phyloP scores from a whole-genome alignment of 1,140 invertebrate species.

The Pseudomyrmex flavicornis region DNA sequence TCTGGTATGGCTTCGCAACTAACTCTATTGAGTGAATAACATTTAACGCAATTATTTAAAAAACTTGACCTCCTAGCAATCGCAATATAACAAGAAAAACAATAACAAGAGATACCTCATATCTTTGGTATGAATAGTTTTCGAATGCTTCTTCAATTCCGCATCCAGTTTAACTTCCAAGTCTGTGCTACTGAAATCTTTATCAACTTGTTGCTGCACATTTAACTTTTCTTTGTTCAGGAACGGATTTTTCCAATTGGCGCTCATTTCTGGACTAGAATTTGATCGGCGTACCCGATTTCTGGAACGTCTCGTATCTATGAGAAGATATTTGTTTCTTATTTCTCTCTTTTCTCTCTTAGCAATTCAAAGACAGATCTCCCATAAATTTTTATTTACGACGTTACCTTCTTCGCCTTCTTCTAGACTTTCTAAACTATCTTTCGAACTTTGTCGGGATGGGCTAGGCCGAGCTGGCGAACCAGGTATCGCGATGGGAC shows the following conservation, averaged over 20 bases:
- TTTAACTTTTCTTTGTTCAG: slow-evolving; percentile 84
- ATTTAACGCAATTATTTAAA: not conserved
- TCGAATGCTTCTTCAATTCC: slow-evolving; percentile 87
- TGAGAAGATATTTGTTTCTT: slow-evolving; percentile 26
- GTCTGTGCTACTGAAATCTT: slow-evolving; percentile 77
- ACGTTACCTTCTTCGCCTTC: slow-evolving; percentile 86
- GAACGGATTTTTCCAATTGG: slow-evolving; percentile 92
- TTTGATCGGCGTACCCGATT: slow-evolving; percentile 94
- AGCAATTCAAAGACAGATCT: not conserved
- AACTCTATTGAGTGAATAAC: slow-evolving; percentile 84
- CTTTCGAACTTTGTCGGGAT: slow-evolving; percentile 86
- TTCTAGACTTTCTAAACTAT: slow-evolving; percentile 87
- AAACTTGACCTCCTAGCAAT: too few species aligned
- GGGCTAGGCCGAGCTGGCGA: slow-evolving; percentile 87
- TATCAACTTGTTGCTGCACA: slow-evolving; percentile 77
- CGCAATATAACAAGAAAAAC: too few species aligned
- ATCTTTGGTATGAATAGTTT: slow-evolving; percentile 89
- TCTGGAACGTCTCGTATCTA: slow-evolving; percentile 86
- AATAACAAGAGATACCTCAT: slow-evolving; percentile 84
- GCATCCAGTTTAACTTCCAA: slow-evolving; percentile 81
- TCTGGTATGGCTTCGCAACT: slow-evolving; percentile 96
- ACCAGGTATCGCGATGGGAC: slow-evolving; percentile 88
- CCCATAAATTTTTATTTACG: not conserved
- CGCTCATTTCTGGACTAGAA: slow-evolving; percentile 96
- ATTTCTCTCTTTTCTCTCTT: not conserved